Base-by-base conservation (phyloP, 2,888 invertebrate species). In the Clanis bilineata region DNA sequence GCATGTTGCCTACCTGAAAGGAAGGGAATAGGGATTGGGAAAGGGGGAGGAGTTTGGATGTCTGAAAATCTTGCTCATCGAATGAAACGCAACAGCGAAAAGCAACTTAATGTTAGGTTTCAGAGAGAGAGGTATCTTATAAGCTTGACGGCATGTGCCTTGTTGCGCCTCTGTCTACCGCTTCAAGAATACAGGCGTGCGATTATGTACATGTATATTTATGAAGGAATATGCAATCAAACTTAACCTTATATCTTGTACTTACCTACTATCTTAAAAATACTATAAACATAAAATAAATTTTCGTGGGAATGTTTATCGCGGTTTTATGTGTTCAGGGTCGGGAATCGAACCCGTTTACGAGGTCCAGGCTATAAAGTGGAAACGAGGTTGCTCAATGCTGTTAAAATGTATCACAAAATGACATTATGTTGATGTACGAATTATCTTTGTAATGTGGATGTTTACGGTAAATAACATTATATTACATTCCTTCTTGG, bases 331-430 rank as follows among this genome's bases (percentile, higher is more conserved):
- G 77, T 70, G 79, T 82, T 76, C 78, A 74, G 77, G 70, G 80
- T 71, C 73, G 73, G 70, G 80, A 83, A 81, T 85, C 83, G 81
- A 81, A 86, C 78, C 73, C 71, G 77, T 79, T 86, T 86, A 87
- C 80, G 85, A 85, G 77, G 74, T 73, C 70, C 71, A 60, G 66
- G 80, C 73, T 75, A 77, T 86, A 85, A 86, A 85, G 75, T 73
- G 71, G 72, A 72, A 79, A 79, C 77, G 79, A 80, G 74, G 73
- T 76, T 71, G 76, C 67, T 77, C 74, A 77, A 69, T 65, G 77
- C 73, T 71, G 76, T 82, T 82, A 82, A 82, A 82, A 81, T 76
- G 74, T 80, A 74, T 72, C 70, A 72, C 73, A 74, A 71, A 80
- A 75, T 71, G 67, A 67, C 69, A 74, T 78, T 70, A 70, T 71